Percentiles rank a stretch among this genome's conserved stretches.
phyloP scores from a whole-genome alignment of 2,888 invertebrate species.

The Lepidocyrtoides sp. region DNA sequence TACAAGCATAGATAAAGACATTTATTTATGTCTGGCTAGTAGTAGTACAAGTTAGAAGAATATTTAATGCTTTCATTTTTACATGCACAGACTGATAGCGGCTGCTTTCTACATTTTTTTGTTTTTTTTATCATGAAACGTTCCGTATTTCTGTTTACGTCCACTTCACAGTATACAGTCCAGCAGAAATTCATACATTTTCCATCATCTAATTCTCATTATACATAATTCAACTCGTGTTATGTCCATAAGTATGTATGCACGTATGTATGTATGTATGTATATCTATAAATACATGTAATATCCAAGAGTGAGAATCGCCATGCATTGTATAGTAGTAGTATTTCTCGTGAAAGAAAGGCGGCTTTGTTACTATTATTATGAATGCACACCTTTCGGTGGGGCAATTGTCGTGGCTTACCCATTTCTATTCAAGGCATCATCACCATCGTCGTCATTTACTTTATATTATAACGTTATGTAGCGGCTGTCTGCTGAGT shows the following conservation, averaged over 20 bases:
- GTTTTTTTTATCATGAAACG: neutral
- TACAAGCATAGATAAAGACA: neutral
- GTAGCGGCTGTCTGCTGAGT: neutral
- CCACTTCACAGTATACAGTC: slow-evolving; percentile 24
- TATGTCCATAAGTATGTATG: neutral
- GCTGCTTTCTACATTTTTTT: neutral
- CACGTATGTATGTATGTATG: neutral
- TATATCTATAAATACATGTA: neutral
- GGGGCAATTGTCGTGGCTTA: slow-evolving; percentile 44
- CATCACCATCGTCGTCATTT: slow-evolving; percentile 18
- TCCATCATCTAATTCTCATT: neutral
- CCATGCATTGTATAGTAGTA: neutral
- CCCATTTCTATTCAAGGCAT: slow-evolving; percentile 26
- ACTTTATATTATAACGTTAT: neutral
- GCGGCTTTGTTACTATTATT: neutral
- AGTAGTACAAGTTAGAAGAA: no score
- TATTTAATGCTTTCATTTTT: slow-evolving; percentile 35
- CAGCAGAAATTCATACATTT: slow-evolving; percentile 61
- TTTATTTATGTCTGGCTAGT: neutral
- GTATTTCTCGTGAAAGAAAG: slow-evolving; percentile 10
- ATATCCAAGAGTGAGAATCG: neutral
- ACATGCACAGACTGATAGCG: slow-evolving; percentile 9
- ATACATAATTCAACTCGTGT: slow-evolving; percentile 48
- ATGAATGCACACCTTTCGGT: slow-evolving; percentile 24
- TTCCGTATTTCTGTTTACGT: slow-evolving; percentile 14